Percentiles rank a stretch among this genome's conserved stretches.
Conservation (phyloP, 35 echinoderm and acorn worm genomes). For the Heliocidaris tuberculata region DNA sequence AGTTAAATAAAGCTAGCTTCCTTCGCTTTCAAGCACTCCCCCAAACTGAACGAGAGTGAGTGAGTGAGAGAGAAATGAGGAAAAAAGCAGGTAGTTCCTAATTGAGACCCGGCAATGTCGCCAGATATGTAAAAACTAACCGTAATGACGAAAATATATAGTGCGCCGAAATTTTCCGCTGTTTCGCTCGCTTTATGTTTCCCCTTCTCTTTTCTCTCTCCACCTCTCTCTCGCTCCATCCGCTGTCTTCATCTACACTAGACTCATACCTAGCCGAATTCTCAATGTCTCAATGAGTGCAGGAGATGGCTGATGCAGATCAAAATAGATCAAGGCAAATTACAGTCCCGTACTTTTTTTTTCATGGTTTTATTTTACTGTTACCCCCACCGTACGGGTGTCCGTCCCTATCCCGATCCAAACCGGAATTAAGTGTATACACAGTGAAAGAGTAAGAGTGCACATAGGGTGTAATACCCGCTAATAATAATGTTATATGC, state of each 20-base stretch:
- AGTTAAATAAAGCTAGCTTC: conserved; percentile 46
- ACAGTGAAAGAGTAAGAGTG: background rate
- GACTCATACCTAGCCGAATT: background rate
- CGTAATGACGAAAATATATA: conserved; percentile 44
- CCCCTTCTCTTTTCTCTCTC: background rate
- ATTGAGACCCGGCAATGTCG: conserved; percentile 39
- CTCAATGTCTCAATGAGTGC: conserved; percentile 19
- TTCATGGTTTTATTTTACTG: background rate
- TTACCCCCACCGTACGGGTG: background rate
- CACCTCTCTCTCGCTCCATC: background rate
- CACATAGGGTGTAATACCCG: conserved; percentile 16
- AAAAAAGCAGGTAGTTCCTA: conserved; percentile 2
- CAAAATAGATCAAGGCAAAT: conserved; percentile 35
- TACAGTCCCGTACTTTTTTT: background rate
- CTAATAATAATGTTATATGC: background rate
- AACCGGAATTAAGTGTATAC: background rate
- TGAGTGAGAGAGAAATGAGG: conserved; percentile 9
- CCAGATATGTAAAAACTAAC: conserved; percentile 48
- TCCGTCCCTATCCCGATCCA: background rate
- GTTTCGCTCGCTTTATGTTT: background rate
- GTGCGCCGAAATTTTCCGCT: conserved; percentile 47
- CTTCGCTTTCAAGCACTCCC: conserved; percentile 39
- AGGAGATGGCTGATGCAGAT: conserved; percentile 33
- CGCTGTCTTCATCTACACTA: background rate
- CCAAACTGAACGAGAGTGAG: background rate